Evolutionary conservation across 2,113 vertebrate species (phyloP), one percentile per base, ranked within the genome.

Genomic region (Rhea pennata): DNA sequence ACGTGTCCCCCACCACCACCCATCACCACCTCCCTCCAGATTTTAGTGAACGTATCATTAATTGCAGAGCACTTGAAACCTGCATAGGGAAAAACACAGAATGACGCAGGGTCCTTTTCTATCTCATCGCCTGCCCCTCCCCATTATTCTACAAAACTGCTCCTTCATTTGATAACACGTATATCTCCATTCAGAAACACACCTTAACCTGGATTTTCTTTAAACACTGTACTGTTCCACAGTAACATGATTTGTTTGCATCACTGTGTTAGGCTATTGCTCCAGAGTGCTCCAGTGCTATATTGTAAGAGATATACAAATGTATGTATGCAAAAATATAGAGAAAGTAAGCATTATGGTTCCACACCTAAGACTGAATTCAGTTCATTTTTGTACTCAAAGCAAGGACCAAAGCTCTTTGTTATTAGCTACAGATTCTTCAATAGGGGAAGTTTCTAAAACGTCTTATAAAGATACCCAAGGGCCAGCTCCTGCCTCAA

Each of bases 61-160:
- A 98, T 95, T 97, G 94, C 48, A 88, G 87, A 88, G 54, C 92
- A 84, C 92, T 87, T 90, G 79, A 95, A 97, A 97, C 92, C 96
- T 97, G 95, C 88, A 96, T 88, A 69, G 87, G 72, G 66, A 97
- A 91, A 96, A 96, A 50, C 39, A 95, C 7, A 71, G 73, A 80
- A 92, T 92, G 95, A 95, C 66, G 92, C 89, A 93, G 86, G 81
- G 79, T 78, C 58, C 94, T 94, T 39, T 90, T 95, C 94, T 77
- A 90, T 51, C 62, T 86, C 2, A 1, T 64, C 75, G 76, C 70
- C 93, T 80, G 89, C 96, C 96, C 96, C 96, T 96, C 96, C 96
- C 96, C 84, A 50, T 82, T 89, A 95, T 92, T 95, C 46, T 79
- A 93, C 75, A 84, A 72, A 94, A 95, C 51, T 22, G 44, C 51